Percentiles rank a stretch among this genome's conserved stretches.
Conservation (phyloP, 2,797 vertebrate genomes). For the Stomatorhinus walkeri region DNA sequence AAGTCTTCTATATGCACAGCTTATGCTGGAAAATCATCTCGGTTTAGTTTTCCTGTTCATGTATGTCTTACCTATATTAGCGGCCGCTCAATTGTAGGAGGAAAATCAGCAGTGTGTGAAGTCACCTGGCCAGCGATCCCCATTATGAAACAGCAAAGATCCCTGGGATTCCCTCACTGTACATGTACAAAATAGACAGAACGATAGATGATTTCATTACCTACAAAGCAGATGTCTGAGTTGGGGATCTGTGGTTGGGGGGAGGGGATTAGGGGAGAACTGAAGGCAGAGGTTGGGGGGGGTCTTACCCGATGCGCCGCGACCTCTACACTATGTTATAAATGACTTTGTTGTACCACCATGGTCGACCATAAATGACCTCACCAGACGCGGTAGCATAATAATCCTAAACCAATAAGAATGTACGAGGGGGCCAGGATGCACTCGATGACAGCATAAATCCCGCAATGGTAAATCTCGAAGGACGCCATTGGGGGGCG, state of each 20-base stretch:
- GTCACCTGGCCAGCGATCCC: slow-evolving; percentile 49
- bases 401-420: slow-evolving; percentile 78
- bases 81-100: slow-evolving; percentile 51
- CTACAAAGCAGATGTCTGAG: slow-evolving; percentile 48
- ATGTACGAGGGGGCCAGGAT: slow-evolving; percentile 60
- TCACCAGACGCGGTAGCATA: slow-evolving; percentile 77
- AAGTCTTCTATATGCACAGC: slow-evolving; percentile 39
- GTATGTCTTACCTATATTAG: background rate
- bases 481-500: slow-evolving; percentile 56
- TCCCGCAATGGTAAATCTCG: slow-evolving; percentile 70
- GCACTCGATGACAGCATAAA: slow-evolving; percentile 68
- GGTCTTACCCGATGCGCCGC: slow-evolving; percentile 72
- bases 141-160: slow-evolving; percentile 62
- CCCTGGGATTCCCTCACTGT: slow-evolving; percentile 56
- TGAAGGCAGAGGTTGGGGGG: slow-evolving; percentile 35
- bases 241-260: slow-evolving; percentile 26
- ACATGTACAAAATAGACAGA: slow-evolving; percentile 62
- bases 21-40: slow-evolving; percentile 38
- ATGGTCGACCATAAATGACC: slow-evolving; percentile 77
- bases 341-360: slow-evolving; percentile 70
- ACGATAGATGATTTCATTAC: slow-evolving; percentile 79
- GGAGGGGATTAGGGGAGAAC: slow-evolving; percentile 11
- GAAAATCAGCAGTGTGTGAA: slow-evolving; percentile 38
- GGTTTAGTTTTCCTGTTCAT: slow-evolving; percentile 40
- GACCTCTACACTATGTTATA: slow-evolving; percentile 66